Percentiles rank a stretch among this genome's conserved stretches.
Conservation (phyloP, 1,140 invertebrate genomes). For the Metopolophium dirhodum region DNA sequence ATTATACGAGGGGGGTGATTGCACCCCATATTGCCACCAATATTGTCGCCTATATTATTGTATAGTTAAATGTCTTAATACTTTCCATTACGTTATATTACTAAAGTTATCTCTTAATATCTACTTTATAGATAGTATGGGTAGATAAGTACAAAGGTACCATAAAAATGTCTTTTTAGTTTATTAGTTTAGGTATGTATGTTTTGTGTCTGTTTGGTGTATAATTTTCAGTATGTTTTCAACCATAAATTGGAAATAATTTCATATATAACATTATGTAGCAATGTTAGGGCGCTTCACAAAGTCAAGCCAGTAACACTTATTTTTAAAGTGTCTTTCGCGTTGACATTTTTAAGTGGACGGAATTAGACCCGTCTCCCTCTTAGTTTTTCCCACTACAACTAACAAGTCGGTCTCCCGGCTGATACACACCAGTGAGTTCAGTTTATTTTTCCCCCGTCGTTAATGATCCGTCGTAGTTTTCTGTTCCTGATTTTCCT, state of each 20-base stretch:
- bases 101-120: not conserved
- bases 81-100: not conserved
- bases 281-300: not conserved
- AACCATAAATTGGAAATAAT: not conserved
- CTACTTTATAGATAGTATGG: not conserved
- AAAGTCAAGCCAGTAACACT: constrained; percentile 15
- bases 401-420: not conserved
- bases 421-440: not conserved
- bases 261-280: not conserved
- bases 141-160: not conserved
- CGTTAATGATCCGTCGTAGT: constrained; percentile 22
- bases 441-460: not conserved
- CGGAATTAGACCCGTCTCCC: constrained; percentile 37
- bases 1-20: not conserved
- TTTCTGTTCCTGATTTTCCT: not conserved
- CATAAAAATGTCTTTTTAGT: not conserved
- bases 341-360: constrained; percentile 47
- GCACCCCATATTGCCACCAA: not conserved
- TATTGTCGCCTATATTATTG: not conserved
- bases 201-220: not conserved
- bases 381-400: not conserved
- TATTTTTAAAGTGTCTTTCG: constrained; percentile 50
- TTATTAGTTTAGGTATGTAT: not conserved
- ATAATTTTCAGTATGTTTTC: not conserved
- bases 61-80: not conserved